A percentile compares a stretch with the other conserved stretches of the same genome.
These are phyloP conservation scores for Mormyrops boulengeri DNA, from an alignment of 2,797 vertebrate species.

Conservation along the genomic window DNA sequence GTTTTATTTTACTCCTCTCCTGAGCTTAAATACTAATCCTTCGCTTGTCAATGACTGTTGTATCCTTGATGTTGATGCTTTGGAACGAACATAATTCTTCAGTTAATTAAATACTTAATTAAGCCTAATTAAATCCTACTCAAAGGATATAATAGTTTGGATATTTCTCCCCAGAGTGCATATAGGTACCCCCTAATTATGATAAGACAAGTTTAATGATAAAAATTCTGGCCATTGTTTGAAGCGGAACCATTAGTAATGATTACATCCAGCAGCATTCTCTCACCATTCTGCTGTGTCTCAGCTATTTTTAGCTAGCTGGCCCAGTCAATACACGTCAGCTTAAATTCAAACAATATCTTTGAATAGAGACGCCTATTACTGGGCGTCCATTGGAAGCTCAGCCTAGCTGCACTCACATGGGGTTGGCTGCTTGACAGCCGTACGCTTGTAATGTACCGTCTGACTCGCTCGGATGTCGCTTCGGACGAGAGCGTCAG, in stretches of 20 bases:
- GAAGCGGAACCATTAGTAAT: neutral
- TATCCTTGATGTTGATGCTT: slow-evolving; percentile 38
- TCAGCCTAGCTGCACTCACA: neutral
- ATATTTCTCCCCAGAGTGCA: neutral
- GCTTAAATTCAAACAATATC: neutral
- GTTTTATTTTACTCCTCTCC: slow-evolving; percentile 26
- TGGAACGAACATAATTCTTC: neutral
- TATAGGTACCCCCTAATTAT: neutral
- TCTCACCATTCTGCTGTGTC: neutral
- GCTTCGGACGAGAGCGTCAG: neutral
- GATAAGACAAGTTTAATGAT: neutral
- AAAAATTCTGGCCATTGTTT: neutral
- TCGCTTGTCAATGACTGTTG: slow-evolving; percentile 30
- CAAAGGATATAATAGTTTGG: neutral
- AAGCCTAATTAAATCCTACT: neutral
- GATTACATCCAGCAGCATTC: neutral
- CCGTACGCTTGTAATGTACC: neutral
- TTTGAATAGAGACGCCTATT: neutral
- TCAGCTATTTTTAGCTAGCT: neutral
- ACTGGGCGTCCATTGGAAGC: neutral
- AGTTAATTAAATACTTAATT: neutral
- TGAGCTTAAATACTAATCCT: slow-evolving; percentile 41
- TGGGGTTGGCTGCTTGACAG: neutral
- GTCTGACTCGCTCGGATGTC: neutral
- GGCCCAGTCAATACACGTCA: neutral